Conservation (phyloP, 2,888 invertebrate genomes). For the Heliconius charithonia region DNA sequence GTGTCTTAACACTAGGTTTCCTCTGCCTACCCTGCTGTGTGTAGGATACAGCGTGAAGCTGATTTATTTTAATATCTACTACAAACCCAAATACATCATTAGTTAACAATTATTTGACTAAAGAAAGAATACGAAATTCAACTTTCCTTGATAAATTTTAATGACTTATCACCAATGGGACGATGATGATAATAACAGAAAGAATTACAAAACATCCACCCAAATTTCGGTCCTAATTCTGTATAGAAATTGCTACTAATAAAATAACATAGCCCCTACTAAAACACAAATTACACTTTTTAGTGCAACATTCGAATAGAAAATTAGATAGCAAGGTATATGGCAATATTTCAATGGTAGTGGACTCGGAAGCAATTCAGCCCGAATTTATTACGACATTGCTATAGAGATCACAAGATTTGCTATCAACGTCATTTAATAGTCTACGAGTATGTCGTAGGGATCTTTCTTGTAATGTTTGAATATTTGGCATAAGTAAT, state of each 20-base stretch:
- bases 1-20: too few species aligned
- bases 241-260: background rate
- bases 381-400: conserved; percentile 65
- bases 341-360: conserved; percentile 70
- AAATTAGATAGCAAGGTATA: conserved; percentile 48
- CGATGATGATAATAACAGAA: too few species aligned
- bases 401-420: conserved; percentile 48
- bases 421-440: conserved; percentile 44
- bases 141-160: too few species aligned
- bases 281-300: background rate
- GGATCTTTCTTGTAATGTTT: conserved; percentile 23
- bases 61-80: too few species aligned
- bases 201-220: too few species aligned
- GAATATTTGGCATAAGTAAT: conserved; percentile 10
- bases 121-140: too few species aligned
- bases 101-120: too few species aligned
- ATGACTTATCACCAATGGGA: too few species aligned
- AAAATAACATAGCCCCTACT: background rate
- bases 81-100: too few species aligned
- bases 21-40: too few species aligned
- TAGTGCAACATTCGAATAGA: conserved; percentile 17
- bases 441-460: conserved; percentile 25
- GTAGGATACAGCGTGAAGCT: too few species aligned
- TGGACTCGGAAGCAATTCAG: conserved; percentile 71
- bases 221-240: background rate